These are phyloP conservation scores for Seira sanloemensis DNA, from an alignment of 2,888 invertebrate species.

Conservation along the genomic window DNA sequence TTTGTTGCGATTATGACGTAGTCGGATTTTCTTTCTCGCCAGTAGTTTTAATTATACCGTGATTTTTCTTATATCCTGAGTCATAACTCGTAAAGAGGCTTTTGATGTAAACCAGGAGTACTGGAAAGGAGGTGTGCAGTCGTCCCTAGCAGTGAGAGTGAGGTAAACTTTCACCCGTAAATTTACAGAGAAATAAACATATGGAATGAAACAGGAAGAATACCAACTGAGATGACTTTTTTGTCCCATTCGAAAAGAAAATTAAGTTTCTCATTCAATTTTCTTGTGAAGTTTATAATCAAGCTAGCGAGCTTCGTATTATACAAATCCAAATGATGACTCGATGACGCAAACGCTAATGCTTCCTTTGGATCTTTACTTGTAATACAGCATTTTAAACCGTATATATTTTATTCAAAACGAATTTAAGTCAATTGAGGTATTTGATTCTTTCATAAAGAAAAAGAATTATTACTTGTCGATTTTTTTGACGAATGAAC, in stretches of 20 bases:
- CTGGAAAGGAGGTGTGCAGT: background rate
- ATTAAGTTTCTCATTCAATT: background rate
- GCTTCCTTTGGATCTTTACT: no score
- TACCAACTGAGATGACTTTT: background rate
- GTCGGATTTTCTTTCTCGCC: background rate
- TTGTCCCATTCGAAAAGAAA: no score
- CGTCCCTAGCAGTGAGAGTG: no score
- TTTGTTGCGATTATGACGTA: background rate
- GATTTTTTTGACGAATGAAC: no score
- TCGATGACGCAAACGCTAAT: slow-evolving; percentile 15
- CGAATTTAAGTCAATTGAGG: no score
- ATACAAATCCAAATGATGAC: slow-evolving; percentile 4
- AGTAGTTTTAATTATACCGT: no score
- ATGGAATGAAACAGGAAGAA: background rate
- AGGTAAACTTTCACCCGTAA: background rate
- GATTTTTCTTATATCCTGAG: background rate
- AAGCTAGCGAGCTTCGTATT: slow-evolving; percentile 30
- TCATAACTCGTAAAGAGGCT: background rate
- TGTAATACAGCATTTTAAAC: no score
- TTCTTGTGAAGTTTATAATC: slow-evolving; percentile 29
- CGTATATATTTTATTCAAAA: no score
- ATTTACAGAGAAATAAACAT: background rate
- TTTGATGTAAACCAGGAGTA: background rate
- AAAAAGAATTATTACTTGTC: no score
- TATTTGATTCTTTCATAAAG: no score